phyloP scores from a whole-genome alignment of 2,113 vertebrate genomes.

The Hypanus sabinus region DNA sequence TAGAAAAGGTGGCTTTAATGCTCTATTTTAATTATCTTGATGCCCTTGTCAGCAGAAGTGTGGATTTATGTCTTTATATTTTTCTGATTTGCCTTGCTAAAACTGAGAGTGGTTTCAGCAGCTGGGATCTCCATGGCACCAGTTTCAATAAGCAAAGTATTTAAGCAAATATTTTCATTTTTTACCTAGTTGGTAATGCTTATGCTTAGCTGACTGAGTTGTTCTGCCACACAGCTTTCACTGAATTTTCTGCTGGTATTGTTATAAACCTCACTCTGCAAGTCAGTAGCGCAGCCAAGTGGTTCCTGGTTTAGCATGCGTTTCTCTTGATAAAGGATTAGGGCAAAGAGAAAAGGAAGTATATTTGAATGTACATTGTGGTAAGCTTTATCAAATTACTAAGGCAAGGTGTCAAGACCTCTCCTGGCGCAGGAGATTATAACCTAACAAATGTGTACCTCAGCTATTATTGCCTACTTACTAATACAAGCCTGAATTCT shows the following conservation, averaged over 20 bases:
- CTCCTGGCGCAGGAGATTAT: background rate
- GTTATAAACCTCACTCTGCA: background rate
- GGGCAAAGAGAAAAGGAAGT: background rate
- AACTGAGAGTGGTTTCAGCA: background rate
- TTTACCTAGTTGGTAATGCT: background rate
- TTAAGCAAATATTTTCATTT: background rate
- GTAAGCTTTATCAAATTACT: background rate
- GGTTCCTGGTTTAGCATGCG: background rate
- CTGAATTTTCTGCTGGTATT: background rate
- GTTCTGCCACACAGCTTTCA: background rate
- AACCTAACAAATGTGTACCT: too few relatives aligned
- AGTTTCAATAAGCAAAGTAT: background rate
- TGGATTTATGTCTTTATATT: background rate
- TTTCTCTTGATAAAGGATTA: too few relatives aligned
- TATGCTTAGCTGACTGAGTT: background rate
- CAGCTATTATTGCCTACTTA: background rate
- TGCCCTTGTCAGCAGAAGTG: too few relatives aligned
- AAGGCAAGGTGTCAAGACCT: background rate
- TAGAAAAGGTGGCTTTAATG: background rate
- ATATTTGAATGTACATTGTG: background rate
- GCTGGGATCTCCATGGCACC: background rate
- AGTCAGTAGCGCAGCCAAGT: slow-evolving; percentile 21
- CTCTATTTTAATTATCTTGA: background rate
- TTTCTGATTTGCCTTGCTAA: background rate
- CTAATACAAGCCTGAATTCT: background rate